Percentiles rank a stretch among this genome's conserved stretches.
Evolutionary conservation across 1,140 invertebrate genomes (phyloP).

Genomic region (Colletes gigas): DNA sequence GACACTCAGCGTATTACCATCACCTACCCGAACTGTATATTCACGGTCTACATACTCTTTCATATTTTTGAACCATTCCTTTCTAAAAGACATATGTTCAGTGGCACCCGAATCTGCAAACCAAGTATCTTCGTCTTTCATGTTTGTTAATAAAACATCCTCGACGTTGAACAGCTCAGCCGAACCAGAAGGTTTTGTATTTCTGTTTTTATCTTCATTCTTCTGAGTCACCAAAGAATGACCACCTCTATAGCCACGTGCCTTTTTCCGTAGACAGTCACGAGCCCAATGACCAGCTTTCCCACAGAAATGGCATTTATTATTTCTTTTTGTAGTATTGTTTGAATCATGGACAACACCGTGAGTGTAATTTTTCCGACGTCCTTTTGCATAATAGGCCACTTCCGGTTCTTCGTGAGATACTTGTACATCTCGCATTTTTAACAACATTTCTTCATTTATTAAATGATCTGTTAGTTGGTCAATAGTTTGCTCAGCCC

Average conservation of each 20-base stretch:
- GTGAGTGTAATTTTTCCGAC: too few relatives aligned
- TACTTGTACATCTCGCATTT: not conserved
- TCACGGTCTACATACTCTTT: not conserved
- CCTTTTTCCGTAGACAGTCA: too few relatives aligned
- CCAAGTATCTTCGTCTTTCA: too few relatives aligned
- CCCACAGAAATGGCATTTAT: not conserved
- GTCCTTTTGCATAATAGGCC: not conserved
- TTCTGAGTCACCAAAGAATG: too few relatives aligned
- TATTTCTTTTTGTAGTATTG: not conserved
- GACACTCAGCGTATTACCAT: not conserved
- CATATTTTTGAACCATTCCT: conserved; percentile 3
- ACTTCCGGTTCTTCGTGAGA: not conserved
- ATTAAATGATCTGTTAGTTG: conserved; percentile 6
- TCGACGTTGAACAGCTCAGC: too few relatives aligned
- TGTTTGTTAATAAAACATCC: too few relatives aligned
- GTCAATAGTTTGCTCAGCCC: not conserved
- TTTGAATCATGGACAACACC: not conserved
- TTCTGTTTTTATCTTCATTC: too few relatives aligned
- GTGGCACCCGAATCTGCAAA: conserved; percentile 6
- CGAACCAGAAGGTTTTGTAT: too few relatives aligned
- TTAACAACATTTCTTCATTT: not conserved
- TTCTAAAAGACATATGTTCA: not conserved
- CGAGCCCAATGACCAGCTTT: not conserved
- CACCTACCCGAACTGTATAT: not conserved
- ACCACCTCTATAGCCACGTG: too few relatives aligned